Evolutionary conservation across 2,113 vertebrate genomes (phyloP).

Genomic region (Phalacrocorax pelagicus): DNA sequence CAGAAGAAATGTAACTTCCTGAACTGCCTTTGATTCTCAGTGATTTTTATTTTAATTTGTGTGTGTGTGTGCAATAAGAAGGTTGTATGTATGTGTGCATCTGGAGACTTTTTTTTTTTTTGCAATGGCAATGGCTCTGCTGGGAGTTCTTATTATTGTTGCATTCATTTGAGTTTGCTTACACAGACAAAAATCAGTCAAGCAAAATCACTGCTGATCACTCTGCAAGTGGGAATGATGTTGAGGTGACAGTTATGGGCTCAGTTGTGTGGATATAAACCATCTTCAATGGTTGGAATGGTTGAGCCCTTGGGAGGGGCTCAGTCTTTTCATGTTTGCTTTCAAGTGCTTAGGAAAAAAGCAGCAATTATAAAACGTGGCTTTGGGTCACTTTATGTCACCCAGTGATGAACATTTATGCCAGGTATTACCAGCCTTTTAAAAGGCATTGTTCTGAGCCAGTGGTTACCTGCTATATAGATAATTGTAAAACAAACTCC

Average conservation of each 20-base stretch:
- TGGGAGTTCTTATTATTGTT: constrained; percentile 34
- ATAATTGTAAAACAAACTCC: constrained; percentile 82
- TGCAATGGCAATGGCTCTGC: background rate
- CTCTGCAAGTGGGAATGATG: constrained; percentile 6
- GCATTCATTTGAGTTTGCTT: constrained; percentile 47
- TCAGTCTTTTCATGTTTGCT: background rate
- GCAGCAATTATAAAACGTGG: constrained; percentile 21
- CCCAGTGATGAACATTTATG: constrained; percentile 54
- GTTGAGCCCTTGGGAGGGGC: background rate
- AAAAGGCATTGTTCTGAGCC: constrained; percentile 70
- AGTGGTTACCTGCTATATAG: constrained; percentile 55
- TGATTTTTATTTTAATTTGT: background rate
- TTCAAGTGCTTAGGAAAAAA: constrained; percentile 1
- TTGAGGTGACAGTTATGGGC: background rate
- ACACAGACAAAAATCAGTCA: constrained; percentile 43
- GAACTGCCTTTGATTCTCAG: background rate
- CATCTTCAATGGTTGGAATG: background rate
- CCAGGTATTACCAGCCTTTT: constrained; percentile 62
- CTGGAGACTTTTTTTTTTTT: background rate
- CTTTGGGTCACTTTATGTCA: constrained; percentile 51
- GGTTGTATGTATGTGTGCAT: background rate
- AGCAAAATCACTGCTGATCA: constrained; percentile 32
- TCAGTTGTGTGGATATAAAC: background rate
- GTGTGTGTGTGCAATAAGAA: background rate
- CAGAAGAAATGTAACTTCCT: background rate